Percentiles rank a stretch among this genome's conserved stretches.
Conservation (phyloP, 2,888 invertebrate species). For the Apotomis betuletana region DNA sequence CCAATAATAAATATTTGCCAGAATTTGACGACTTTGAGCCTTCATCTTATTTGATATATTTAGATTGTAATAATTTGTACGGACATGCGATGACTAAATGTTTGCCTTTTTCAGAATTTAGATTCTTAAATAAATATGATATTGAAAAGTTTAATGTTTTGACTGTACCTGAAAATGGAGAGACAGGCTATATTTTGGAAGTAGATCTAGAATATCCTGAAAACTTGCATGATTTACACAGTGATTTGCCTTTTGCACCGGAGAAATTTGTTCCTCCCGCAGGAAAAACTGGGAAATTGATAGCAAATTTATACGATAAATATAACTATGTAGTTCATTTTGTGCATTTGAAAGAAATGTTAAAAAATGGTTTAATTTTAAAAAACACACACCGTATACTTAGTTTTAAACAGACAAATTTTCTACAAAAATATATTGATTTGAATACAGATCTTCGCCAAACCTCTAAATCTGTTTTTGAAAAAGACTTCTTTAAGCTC, state of each 20-base stretch:
- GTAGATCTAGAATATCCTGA: constrained; percentile 45
- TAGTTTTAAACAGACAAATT: background rate
- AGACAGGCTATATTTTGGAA: constrained; percentile 44
- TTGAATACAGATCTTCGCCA: background rate
- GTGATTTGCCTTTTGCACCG: constrained; percentile 43
- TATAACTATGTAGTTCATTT: no score
- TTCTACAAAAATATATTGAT: constrained; percentile 28
- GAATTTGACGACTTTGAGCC: no score
- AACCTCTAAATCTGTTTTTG: no score
- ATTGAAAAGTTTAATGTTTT: constrained; percentile 20
- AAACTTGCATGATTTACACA: constrained; percentile 40
- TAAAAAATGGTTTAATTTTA: no score
- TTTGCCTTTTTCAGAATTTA: constrained; percentile 52
- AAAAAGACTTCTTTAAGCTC: no score
- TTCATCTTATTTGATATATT: no score
- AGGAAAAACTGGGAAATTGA: constrained; percentile 27
- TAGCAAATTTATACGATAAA: no score
- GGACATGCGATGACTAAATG: no score
- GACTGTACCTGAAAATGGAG: background rate
- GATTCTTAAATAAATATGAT: constrained; percentile 48
- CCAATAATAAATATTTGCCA: no score
- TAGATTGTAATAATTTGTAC: no score
- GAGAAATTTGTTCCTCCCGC: constrained; percentile 43
- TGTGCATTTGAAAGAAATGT: no score
- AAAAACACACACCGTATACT: no score